Evolutionary conservation across 2,797 vertebrate genomes (phyloP), one percentile per base, ranked within the genome.

Genomic region (Pteropus rufus): DNA sequence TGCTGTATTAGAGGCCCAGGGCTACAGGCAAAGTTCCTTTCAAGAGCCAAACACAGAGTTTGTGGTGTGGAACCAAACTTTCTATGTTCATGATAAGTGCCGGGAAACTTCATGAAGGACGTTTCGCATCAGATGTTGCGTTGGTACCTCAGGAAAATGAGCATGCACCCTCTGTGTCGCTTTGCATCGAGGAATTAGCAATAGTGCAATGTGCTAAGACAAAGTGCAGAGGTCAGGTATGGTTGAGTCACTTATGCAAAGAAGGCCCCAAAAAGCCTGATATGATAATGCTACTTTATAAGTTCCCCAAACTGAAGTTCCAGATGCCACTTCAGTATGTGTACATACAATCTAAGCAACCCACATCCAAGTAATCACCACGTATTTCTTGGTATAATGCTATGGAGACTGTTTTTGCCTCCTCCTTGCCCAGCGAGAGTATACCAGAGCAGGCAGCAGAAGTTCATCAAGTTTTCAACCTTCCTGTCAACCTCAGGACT

Each of bases 401-500:
- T 24, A 3, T 41, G 8, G 23, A 39, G 44, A 23, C 8, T 96
- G 77, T 7, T 93, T 65, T 96, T 49, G 91, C 44, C 76, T 96
- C 21, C 5, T 79, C 86, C 89, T 21, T 49, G 24, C 7, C 67
- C 49, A 72, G 19, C 0, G 36, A 95, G 81, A 60, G 31, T 83
- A 15, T 81, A 93, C 87, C 90, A 93, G 91, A 90, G 31, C 21
- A 79, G 75, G 46, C 29, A 31, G 0, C 62, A 69, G 26, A 41
- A 73, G 72, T 82, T 65, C 0, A 77, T 34, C 0, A 1, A n/a
- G 49, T 83, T 96, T 95, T 92, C 77, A 72, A 3, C 64, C 96
- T 95, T 90, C 62, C 76, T 81, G 60, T 75, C 73, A 44, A 69
- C 80, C 94, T 76, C 75, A 93, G 72, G 87, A 87, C 15, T 1